Conservation (phyloP, 2,113 vertebrate species). For the Rynchops niger region DNA sequence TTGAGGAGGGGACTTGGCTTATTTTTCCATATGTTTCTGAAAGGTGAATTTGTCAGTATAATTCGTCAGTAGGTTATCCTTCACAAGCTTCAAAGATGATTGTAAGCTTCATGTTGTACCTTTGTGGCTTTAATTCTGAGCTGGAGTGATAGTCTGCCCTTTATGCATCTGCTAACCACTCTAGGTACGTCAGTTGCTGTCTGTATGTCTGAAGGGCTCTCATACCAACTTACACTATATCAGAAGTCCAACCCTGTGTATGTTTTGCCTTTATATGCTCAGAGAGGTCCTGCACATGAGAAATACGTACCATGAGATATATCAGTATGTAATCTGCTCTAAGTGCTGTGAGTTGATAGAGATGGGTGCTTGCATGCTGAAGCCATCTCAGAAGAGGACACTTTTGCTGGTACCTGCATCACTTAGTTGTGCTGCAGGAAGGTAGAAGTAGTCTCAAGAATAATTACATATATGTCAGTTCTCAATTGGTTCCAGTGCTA, state of each 20-base stretch:
- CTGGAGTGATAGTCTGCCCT: background rate
- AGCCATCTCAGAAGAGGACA: background rate
- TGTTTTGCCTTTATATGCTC: background rate
- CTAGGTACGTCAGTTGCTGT: background rate
- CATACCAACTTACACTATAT: background rate
- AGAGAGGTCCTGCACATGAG: background rate
- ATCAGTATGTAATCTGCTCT: background rate
- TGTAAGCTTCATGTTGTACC: background rate
- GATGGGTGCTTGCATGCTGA: background rate
- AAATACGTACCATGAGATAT: background rate
- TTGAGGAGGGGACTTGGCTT: background rate
- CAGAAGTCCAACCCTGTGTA: background rate
- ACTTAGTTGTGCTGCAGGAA: background rate
- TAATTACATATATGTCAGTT: background rate
- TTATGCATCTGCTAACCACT: background rate
- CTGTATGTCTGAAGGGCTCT: background rate
- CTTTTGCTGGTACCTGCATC: background rate
- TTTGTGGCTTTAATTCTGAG: background rate
- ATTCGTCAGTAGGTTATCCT: background rate
- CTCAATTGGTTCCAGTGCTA: background rate
- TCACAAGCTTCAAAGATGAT: background rate
- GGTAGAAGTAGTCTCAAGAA: background rate
- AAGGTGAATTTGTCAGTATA: background rate
- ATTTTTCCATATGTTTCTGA: background rate
- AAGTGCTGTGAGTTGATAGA: background rate